A percentile compares a stretch with the other conserved stretches of the same genome.
Evolutionary conservation across 2,113 vertebrate species (phyloP).

Genomic region (Dicerorhinus sumatrensis): DNA sequence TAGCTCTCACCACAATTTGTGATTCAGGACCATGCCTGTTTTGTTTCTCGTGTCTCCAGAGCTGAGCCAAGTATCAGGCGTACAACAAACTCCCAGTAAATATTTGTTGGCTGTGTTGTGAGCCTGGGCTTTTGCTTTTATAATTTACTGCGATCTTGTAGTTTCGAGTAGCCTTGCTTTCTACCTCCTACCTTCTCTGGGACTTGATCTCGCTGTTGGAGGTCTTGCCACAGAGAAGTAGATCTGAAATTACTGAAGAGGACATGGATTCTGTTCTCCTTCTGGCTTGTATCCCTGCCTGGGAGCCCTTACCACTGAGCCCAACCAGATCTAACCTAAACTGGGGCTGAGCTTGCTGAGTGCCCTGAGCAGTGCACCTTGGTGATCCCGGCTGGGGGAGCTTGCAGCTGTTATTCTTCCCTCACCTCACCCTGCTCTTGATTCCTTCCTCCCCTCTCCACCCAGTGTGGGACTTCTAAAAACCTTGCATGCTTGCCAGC

Average conservation of each 20-base stretch:
- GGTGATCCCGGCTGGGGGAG: not conserved
- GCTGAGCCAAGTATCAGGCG: not conserved
- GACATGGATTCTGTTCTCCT: not conserved
- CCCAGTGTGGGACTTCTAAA: not conserved
- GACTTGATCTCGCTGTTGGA: not conserved
- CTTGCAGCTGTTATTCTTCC: conserved; percentile 50
- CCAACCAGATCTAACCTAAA: not conserved
- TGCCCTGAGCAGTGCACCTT: not conserved
- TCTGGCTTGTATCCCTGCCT: not conserved
- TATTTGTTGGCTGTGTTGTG: not conserved
- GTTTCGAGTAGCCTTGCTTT: conserved; percentile 53
- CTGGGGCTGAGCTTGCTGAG: not conserved
- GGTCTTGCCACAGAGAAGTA: not conserved
- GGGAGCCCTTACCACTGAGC: not conserved
- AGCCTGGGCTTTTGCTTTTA: conserved; percentile 37
- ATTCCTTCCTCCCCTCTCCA: conserved; percentile 22
- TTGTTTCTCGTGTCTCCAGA: not conserved
- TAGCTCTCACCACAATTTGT: not conserved
- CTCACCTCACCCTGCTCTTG: conserved; percentile 13
- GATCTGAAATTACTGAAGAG: not conserved
- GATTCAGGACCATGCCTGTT: conserved; percentile 37
- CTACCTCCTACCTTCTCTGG: not conserved
- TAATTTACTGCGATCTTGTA: not conserved
- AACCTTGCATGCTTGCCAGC: conserved; percentile 31
- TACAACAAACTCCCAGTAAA: not conserved